phyloP scores from a whole-genome alignment of 2,888 invertebrate species.

The Pachycephus smyrnensis region DNA sequence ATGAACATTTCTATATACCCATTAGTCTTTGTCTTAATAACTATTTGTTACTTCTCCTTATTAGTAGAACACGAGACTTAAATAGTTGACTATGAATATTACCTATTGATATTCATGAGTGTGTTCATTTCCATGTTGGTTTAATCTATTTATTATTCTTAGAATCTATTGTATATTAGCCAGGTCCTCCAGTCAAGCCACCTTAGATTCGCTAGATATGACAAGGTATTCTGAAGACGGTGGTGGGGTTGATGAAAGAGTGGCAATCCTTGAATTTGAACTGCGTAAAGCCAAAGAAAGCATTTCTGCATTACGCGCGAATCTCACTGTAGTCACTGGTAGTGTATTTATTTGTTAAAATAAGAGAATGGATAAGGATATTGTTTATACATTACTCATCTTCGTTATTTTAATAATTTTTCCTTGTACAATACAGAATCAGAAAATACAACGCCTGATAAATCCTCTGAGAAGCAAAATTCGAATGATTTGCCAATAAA shows the following conservation, averaged over 20 bases:
- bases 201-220: constrained; percentile 88
- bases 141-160: constrained; percentile 3
- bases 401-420: neutral
- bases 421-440: constrained; percentile 63
- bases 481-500: constrained; percentile 72
- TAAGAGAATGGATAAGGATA: neutral
- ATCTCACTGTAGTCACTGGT: constrained; percentile 84
- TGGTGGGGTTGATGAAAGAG: constrained; percentile 81
- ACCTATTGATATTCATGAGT: neutral
- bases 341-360: constrained; percentile 23
- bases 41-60: neutral
- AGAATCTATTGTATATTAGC: constrained; percentile 66
- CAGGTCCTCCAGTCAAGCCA: constrained; percentile 86
- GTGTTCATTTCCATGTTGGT: constrained; percentile 1
- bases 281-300: constrained; percentile 88
- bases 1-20: constrained; percentile 60
- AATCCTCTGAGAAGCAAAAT: constrained; percentile 61
- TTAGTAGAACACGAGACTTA: neutral
- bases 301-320: constrained; percentile 83
- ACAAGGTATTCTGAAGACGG: constrained; percentile 90
- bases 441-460: constrained; percentile 69
- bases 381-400: neutral
- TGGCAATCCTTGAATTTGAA: constrained; percentile 90
- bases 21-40: neutral
- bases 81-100: neutral